Conservation (phyloP, 2,888 invertebrate genomes). For the Incurvaria masculella region DNA sequence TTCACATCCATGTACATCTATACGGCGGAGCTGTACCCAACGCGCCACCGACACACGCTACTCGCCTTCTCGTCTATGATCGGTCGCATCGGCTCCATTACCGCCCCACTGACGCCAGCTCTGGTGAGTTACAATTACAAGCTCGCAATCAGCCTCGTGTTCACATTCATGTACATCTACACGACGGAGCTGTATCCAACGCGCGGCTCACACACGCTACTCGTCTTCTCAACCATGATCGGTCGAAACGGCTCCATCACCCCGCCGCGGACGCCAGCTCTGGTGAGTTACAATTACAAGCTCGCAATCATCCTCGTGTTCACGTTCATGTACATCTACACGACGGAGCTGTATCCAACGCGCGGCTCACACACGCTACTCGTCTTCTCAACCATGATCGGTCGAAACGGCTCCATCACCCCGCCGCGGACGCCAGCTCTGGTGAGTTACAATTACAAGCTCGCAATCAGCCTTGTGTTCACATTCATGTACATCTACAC, state of each 20-base stretch:
- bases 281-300: no score
- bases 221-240: conserved; percentile 21
- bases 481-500: no score
- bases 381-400: conserved; percentile 64
- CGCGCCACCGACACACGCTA: conserved; percentile 58
- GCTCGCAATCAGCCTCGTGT: conserved; percentile 50
- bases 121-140: conserved; percentile 55
- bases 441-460: no score
- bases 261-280: no score
- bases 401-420: conserved; percentile 61
- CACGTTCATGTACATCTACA: conserved; percentile 59
- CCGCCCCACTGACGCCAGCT: conserved; percentile 63
- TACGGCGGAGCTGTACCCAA: conserved; percentile 66
- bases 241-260: conserved; percentile 1
- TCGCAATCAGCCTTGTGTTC: no score
- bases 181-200: conserved; percentile 61
- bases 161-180: conserved; percentile 52
- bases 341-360: conserved; percentile 66
- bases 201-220: conserved; percentile 51
- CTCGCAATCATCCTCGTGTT: conserved; percentile 58
- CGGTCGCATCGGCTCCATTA: conserved; percentile 62
- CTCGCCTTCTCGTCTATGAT: conserved; percentile 64
- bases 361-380: conserved; percentile 59
- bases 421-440: conserved; percentile 66
- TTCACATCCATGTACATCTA: conserved; percentile 60